Evolutionary conservation across 2,797 vertebrate genomes (phyloP).

Genomic region (Cuculus canorus): DNA sequence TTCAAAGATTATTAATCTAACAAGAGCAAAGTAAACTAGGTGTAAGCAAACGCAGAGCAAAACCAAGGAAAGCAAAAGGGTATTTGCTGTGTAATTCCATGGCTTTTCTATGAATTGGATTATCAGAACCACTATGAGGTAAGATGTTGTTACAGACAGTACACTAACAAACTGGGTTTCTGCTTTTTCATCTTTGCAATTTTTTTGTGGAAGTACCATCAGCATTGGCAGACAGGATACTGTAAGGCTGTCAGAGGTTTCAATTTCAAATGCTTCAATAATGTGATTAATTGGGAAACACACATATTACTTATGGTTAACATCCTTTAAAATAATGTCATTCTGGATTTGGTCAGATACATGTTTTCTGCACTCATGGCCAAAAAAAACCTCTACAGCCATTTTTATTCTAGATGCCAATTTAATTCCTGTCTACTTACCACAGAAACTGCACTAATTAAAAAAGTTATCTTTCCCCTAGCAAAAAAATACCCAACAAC

Average conservation of each 20-base stretch:
- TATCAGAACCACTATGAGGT: background rate
- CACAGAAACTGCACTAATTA: background rate
- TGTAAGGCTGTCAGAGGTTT: background rate
- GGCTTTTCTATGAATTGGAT: background rate
- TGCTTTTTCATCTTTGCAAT: background rate
- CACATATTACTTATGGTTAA: background rate
- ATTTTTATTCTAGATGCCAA: background rate
- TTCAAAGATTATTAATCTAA: background rate
- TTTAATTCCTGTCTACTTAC: background rate
- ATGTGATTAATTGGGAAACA: background rate
- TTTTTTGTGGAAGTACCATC: background rate
- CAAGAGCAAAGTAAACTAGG: background rate
- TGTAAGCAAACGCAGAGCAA: background rate
- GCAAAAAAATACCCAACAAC: background rate
- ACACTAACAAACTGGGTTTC: background rate
- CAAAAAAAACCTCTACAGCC: background rate
- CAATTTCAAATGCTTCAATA: background rate
- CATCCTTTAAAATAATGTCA: background rate
- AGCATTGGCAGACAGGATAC: background rate
- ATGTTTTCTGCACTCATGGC: background rate
- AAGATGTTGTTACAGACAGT: background rate
- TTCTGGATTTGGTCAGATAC: background rate
- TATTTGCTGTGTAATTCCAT: background rate
- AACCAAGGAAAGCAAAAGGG: background rate
- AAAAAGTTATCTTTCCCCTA: background rate